phyloP scores from a whole-genome alignment of 1,140 invertebrate genomes.

The Eciton burchellii region DNA sequence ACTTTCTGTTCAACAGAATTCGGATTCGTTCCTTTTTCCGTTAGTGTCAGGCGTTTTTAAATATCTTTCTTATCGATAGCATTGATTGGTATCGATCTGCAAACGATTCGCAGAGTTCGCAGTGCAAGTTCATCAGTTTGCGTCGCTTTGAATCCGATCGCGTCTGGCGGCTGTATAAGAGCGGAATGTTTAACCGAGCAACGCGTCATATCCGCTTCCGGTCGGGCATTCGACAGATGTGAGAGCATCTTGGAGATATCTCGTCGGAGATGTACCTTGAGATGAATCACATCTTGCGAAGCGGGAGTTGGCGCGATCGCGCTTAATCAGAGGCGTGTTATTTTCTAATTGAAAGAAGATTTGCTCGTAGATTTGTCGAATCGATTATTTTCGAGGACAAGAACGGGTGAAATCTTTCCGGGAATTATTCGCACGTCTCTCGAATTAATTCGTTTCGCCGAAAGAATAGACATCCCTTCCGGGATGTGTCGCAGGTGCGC shows the following conservation, averaged over 20 bases:
- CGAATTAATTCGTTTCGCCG: not conserved
- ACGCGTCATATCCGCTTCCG: slow-evolving; percentile 68
- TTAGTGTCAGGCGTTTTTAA: no score
- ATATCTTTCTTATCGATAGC: slow-evolving; percentile 1
- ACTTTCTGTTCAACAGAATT: not conserved
- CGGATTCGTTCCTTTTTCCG: not conserved
- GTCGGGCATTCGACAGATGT: not conserved
- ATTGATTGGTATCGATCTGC: no score
- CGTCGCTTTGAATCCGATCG: not conserved
- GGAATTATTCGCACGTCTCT: not conserved
- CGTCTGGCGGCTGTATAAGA: not conserved
- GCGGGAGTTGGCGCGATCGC: not conserved
- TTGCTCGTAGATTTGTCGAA: not conserved
- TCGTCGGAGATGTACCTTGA: not conserved
- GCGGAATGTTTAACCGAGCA: not conserved
- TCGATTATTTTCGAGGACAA: not conserved
- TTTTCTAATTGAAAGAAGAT: not conserved
- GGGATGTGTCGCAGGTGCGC: not conserved
- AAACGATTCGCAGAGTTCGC: not conserved
- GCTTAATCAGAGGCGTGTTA: not conserved
- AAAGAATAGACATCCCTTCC: not conserved
- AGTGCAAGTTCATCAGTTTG: not conserved
- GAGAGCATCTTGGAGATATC: not conserved
- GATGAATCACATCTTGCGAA: not conserved
- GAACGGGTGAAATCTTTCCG: not conserved